Evolutionary conservation across 2,113 vertebrate species (phyloP).

Genomic region (Struthio camelus): DNA sequence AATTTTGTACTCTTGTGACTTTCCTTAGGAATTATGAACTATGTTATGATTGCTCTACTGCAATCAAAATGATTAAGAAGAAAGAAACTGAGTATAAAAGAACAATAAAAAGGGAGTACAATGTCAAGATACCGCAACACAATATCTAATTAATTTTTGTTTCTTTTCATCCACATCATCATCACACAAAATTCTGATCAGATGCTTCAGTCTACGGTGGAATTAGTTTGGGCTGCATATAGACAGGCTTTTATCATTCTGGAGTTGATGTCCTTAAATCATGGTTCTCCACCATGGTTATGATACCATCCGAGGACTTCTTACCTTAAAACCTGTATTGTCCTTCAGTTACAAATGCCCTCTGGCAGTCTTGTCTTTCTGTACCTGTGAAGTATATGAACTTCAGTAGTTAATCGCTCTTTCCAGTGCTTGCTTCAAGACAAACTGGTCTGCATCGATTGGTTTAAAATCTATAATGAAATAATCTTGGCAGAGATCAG

Average conservation of each 20-base stretch:
- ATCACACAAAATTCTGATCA: background rate
- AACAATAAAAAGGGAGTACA: background rate
- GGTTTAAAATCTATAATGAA: background rate
- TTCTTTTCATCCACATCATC: background rate
- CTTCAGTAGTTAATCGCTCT: background rate
- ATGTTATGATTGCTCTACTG: accelerated
- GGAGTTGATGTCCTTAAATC: background rate
- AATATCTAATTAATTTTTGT: background rate
- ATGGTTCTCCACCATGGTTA: background rate
- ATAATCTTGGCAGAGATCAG: background rate
- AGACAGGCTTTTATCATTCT: background rate
- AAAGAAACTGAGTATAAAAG: background rate
- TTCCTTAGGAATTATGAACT: background rate
- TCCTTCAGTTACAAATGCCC: background rate
- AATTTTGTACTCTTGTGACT: background rate
- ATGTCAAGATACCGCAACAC: background rate
- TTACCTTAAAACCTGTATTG: background rate
- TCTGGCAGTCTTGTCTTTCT: background rate
- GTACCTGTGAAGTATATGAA: background rate
- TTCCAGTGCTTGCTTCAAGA: background rate
- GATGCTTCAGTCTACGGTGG: background rate
- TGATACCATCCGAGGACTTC: background rate
- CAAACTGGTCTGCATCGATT: background rate
- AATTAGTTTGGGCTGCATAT: background rate
- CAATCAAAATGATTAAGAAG: background rate